Conservation (phyloP, 2,797 vertebrate genomes). For the Liparis tanakae region DNA sequence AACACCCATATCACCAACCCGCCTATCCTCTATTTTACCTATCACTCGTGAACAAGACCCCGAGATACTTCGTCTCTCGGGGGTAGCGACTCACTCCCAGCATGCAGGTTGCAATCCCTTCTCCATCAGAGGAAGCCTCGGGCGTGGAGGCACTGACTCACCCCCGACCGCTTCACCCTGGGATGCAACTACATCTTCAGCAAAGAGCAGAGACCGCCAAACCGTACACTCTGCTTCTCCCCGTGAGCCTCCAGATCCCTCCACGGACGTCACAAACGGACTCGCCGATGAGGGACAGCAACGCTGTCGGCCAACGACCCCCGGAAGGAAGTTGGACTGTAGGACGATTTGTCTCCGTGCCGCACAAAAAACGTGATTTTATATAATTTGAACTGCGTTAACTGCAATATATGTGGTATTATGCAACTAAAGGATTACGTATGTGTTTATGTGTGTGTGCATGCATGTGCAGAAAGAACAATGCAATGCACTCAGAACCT, state of each 20-base stretch:
- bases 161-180: background rate
- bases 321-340: background rate
- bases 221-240: no score
- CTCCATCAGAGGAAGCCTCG: background rate
- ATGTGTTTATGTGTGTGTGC: background rate
- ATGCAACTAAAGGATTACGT: background rate
- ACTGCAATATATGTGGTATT: background rate
- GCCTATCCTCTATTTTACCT: no score
- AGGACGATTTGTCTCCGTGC: background rate
- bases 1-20: no score
- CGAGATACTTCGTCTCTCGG: no score
- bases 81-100: background rate
- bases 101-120: background rate
- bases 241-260: no score
- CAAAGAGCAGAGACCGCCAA: no score
- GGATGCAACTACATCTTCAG: no score
- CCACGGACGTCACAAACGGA: background rate
- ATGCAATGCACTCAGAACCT: slow-evolving; percentile 16
- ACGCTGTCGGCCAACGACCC: background rate
- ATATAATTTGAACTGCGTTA: no score
- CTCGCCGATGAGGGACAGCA: background rate
- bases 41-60: no score
- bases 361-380: no score
- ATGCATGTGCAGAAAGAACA: slow-evolving; percentile 27
- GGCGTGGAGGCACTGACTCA: background rate